Conservation (phyloP, 2,888 invertebrate species). For the Zaprionus obscuricornis region DNA sequence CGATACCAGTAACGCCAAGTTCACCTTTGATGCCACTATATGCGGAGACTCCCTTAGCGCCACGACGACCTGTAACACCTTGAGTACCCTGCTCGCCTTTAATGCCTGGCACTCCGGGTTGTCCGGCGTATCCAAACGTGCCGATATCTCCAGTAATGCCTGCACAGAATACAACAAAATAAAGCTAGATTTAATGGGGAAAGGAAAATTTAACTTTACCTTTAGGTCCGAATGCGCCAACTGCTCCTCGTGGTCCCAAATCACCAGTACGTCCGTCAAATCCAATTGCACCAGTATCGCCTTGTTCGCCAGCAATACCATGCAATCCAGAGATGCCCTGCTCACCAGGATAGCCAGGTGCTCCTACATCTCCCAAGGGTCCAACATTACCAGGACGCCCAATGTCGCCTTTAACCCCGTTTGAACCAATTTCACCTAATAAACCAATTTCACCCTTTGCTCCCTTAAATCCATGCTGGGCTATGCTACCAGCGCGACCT, state of each 20-base stretch:
- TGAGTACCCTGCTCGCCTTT: conserved; percentile 79
- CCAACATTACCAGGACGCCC: conserved; percentile 84
- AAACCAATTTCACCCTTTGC: conserved; percentile 84
- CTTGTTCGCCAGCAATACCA: conserved; percentile 81
- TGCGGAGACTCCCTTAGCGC: conserved; percentile 85
- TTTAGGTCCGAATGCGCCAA: conserved; percentile 78
- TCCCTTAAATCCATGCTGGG: conserved; percentile 82
- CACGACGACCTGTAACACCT: conserved; percentile 68
- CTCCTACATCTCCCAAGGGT: conserved; percentile 82
- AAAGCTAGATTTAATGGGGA: background rate
- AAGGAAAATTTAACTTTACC: conserved; percentile 50
- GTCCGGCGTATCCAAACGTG: conserved; percentile 70
- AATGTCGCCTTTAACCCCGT: conserved; percentile 83
- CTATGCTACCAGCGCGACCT: conserved; percentile 83
- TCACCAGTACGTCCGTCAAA: conserved; percentile 82
- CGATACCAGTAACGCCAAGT: conserved; percentile 84
- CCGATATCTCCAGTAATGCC: conserved; percentile 77
- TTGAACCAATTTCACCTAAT: conserved; percentile 67
- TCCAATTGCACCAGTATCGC: conserved; percentile 86
- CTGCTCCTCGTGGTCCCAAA: conserved; percentile 82
- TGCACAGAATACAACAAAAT: conserved; percentile 14
- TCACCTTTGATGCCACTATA: conserved; percentile 87
- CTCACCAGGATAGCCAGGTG: conserved; percentile 63
- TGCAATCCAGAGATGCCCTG: conserved; percentile 67
- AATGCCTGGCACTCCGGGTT: conserved; percentile 62